Evolutionary conservation across 2,888 invertebrate genomes (phyloP).

Genomic region (Melitaea athalia): DNA sequence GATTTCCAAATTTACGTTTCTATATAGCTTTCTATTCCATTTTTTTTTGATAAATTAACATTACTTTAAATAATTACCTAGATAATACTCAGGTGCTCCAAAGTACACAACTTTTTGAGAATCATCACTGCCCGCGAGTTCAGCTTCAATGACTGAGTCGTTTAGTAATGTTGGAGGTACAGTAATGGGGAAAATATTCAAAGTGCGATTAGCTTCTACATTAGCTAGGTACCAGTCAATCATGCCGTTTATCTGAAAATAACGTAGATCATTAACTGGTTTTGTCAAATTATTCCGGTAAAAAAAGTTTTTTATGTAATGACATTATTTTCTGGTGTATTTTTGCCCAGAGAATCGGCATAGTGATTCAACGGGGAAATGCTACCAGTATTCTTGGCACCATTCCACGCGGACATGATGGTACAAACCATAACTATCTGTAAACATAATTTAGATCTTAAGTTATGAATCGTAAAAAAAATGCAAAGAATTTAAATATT

Average conservation of each 20-base stretch:
- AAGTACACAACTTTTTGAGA: slow-evolving; percentile 86
- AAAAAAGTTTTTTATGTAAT: no score
- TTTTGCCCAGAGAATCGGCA: no score
- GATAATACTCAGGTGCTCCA: slow-evolving; percentile 86
- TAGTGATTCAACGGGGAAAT: no score
- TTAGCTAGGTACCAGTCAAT: slow-evolving; percentile 85
- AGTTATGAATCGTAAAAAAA: no score
- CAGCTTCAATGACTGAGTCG: slow-evolving; percentile 76
- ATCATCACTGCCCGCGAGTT: slow-evolving; percentile 68
- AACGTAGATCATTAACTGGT: not conserved
- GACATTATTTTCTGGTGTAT: no score
- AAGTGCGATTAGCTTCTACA: slow-evolving; percentile 71
- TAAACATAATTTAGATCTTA: no score
- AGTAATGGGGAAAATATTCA: slow-evolving; percentile 59
- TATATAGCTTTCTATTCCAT: no score
- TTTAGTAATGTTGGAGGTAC: slow-evolving; percentile 64
- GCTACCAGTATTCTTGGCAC: no score
- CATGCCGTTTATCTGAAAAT: slow-evolving; percentile 83
- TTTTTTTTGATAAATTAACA: not conserved
- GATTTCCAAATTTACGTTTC: no score
- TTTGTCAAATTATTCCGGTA: not conserved
- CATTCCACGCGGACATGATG: no score
- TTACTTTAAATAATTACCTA: slow-evolving; percentile 74
- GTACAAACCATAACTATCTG: no score
- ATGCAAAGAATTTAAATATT: no score